A percentile compares a stretch with the other conserved stretches of the same genome.
phyloP scores from a whole-genome alignment of 2,113 vertebrate species.

The Trogon surrucura region DNA sequence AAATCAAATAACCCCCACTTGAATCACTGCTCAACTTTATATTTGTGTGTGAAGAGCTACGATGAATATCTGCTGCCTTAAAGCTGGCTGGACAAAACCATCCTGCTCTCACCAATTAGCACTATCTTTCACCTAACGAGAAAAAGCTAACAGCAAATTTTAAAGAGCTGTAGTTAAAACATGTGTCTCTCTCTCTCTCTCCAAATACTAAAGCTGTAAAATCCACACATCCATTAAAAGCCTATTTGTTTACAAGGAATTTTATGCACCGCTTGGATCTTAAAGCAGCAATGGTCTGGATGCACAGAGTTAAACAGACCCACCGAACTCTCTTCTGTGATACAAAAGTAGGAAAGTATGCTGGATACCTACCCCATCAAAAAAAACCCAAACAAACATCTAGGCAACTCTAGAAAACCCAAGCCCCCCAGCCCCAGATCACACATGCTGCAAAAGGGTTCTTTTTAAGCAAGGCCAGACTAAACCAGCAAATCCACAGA shows the following conservation, averaged over 20 bases:
- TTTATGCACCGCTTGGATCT: neutral
- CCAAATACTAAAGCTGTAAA: neutral
- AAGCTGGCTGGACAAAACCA: neutral
- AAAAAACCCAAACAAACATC: neutral
- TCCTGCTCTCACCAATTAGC: neutral
- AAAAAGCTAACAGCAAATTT: neutral
- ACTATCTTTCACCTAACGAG: neutral
- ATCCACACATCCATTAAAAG: neutral
- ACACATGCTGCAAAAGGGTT: fast-evolving
- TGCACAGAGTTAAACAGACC: neutral
- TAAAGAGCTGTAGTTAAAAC: neutral
- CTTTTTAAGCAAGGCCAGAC: neutral
- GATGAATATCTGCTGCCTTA: neutral
- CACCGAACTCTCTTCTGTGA: neutral
- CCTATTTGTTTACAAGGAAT: neutral
- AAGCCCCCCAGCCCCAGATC: neutral
- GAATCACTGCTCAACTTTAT: neutral
- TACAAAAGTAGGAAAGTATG: fast-evolving
- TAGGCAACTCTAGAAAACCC: neutral
- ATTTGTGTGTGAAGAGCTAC: neutral
- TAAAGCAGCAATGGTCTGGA: neutral
- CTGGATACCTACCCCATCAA: neutral
- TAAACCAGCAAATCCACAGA: neutral
- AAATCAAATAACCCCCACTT: neutral
- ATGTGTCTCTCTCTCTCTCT: neutral